phyloP scores from a whole-genome alignment of 1,140 invertebrate genomes.

The Trichomalopsis sarcophagae region DNA sequence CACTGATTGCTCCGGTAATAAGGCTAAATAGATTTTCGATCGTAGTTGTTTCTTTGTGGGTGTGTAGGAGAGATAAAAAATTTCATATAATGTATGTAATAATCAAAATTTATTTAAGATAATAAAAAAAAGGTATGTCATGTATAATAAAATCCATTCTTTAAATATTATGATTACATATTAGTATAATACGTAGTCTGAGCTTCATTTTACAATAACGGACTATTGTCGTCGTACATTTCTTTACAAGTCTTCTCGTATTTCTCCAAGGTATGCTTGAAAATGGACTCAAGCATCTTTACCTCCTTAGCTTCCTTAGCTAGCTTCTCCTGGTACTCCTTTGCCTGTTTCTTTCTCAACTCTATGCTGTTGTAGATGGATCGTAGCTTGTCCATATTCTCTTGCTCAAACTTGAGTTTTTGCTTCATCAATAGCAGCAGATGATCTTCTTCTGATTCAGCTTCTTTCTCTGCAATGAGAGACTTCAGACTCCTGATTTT shows the following conservation, averaged over 20 bases:
- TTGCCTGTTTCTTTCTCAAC: background rate
- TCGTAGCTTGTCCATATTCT: constrained; percentile 12
- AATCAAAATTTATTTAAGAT: no score
- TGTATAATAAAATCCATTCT: no score
- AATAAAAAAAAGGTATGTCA: no score
- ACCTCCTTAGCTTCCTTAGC: background rate
- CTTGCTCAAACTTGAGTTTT: constrained; percentile 16
- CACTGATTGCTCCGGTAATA: background rate
- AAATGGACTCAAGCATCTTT: constrained; percentile 2
- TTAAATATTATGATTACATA: no score
- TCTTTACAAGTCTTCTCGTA: background rate
- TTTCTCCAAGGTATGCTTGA: background rate
- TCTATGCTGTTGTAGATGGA: background rate
- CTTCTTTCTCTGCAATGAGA: background rate
- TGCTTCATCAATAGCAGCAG: background rate
- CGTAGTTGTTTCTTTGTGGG: background rate
- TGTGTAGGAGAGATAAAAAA: background rate
- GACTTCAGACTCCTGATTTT: background rate
- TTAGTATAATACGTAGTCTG: no score
- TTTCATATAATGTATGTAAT: background rate
- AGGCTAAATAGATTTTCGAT: background rate
- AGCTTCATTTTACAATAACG: background rate
- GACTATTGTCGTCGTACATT: background rate
- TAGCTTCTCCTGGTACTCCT: constrained; percentile 4
- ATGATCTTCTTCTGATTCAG: background rate